Base-by-base conservation (phyloP, 1,140 invertebrate genomes). In the Drosophila tropicalis region DNA sequence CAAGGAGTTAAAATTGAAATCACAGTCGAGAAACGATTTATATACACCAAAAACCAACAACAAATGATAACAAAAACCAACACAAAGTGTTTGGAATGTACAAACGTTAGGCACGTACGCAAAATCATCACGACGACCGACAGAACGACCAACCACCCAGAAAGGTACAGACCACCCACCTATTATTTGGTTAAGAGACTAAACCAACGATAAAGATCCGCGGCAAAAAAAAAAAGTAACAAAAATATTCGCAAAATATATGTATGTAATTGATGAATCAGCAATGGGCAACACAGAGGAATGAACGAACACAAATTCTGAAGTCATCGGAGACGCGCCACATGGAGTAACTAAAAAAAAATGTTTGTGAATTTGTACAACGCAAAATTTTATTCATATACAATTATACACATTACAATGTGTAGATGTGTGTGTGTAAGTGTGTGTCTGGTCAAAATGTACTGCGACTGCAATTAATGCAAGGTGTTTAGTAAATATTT, bases 51-150 rank as follows among this genome's bases (percentile, higher is more conserved):
- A 1, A 22, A 22, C 1, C 1, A 22, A 3, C 29, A 25, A 25
- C 25, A 61, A 73, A 68, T 58, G 84, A 81, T 67, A 67, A 76
- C 55, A 57, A 60, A 72, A 56, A 67, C 54, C 54, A 36, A 62
- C 62, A 57, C 62, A 63, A 47, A 70, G 29, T 51, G 40, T 54
- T 55, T 82, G 29, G 29, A 17, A 65, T 62, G 68, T 85, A 85
- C 29, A 29, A 29, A 29, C 67, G 58, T 68, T 15, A 29, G 55
- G 79, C 79, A 81, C 83, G 82, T 86, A 85, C 74, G 79, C 81
- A 79, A 79, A 78, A 70, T 75, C 36, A 44, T 34, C 32, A 17
- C 29, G 17, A 62, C 41, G 13, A 65, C 22, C 2, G 22, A 25
- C 1, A 1, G 22, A 25, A 3, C 22, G 51, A 7, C 17, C 36